Percentiles rank a stretch among this genome's conserved stretches.
Evolutionary conservation across 30 jellyfish, hydroid and myxozoan genomes (phyloP).

Genomic region (Turritopsis dohrnii): DNA sequence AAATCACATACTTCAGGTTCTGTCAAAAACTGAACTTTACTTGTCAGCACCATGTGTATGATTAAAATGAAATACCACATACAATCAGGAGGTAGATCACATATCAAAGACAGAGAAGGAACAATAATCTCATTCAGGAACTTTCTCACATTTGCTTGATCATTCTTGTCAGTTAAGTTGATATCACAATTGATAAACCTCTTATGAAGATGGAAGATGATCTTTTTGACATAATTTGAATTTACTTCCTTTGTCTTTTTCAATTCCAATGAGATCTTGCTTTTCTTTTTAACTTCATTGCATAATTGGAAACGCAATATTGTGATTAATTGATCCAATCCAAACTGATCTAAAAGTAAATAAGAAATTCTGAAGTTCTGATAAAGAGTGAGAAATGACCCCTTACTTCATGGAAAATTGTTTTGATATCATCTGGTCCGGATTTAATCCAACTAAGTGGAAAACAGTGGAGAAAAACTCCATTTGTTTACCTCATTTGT

Average conservation of each 20-base stretch:
- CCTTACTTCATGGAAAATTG: too few relatives aligned
- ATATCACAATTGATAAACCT: background rate
- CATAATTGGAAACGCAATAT: background rate
- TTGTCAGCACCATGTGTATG: background rate
- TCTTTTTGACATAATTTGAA: background rate
- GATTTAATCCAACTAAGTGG: too few relatives aligned
- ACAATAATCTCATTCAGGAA: background rate
- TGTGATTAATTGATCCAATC: background rate
- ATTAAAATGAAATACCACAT: constrained; percentile 1
- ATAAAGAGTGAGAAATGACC: too few relatives aligned
- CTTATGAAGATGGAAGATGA: background rate
- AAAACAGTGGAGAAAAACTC: too few relatives aligned
- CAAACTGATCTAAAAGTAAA: background rate
- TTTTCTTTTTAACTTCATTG: background rate
- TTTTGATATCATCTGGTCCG: too few relatives aligned
- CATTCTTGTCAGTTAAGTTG: background rate
- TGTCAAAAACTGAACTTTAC: background rate
- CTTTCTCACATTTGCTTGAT: background rate
- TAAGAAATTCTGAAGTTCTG: background rate
- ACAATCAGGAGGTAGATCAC: background rate
- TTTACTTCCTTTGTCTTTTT: background rate
- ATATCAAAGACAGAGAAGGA: background rate
- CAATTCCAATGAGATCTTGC: background rate
- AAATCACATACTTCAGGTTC: background rate
- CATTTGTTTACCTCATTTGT: too few relatives aligned